Evolutionary conservation across 2,888 invertebrate species (phyloP).

Genomic region (Pristionchus japonicus): DNA sequence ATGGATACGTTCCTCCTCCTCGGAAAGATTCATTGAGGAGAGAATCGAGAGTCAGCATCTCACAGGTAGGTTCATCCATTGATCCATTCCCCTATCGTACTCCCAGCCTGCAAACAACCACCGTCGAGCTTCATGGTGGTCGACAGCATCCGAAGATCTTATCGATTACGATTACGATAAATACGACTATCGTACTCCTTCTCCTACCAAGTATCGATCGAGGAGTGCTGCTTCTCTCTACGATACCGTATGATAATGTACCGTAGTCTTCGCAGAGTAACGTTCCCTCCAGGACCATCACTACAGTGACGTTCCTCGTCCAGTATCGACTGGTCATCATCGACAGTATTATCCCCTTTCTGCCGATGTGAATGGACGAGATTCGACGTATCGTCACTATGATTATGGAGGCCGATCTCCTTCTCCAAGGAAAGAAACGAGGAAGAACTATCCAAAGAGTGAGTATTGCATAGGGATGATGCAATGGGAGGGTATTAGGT

Average conservation of each 20-base stretch:
- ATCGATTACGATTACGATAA: conserved; percentile 47
- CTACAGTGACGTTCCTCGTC: conserved; percentile 43
- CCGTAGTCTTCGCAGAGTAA: not conserved
- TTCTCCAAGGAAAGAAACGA: not conserved
- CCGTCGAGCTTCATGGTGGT: conserved; percentile 41
- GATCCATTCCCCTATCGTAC: not conserved
- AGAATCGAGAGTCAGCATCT: conserved; percentile 26
- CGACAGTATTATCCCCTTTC: not conserved
- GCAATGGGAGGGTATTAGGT: not conserved
- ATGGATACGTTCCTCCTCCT: not conserved
- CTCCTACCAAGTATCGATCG: conserved; percentile 36
- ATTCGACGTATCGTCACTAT: conserved; percentile 20
- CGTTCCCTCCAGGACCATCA: not conserved
- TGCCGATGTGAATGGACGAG: conserved; percentile 2
- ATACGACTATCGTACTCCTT: conserved; percentile 30
- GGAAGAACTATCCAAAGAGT: conserved; percentile 37
- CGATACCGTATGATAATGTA: conserved; percentile 10
- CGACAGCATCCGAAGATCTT: conserved; percentile 41
- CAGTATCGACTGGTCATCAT: conserved; percentile 11
- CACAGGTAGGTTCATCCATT: not conserved
- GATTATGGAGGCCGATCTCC: conserved; percentile 2
- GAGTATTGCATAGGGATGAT: not conserved
- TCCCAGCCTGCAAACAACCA: not conserved
- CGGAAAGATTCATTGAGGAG: not conserved
- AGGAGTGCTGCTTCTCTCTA: conserved; percentile 30